phyloP scores from a whole-genome alignment of 2,797 vertebrate genomes.

The Betta splendens region DNA sequence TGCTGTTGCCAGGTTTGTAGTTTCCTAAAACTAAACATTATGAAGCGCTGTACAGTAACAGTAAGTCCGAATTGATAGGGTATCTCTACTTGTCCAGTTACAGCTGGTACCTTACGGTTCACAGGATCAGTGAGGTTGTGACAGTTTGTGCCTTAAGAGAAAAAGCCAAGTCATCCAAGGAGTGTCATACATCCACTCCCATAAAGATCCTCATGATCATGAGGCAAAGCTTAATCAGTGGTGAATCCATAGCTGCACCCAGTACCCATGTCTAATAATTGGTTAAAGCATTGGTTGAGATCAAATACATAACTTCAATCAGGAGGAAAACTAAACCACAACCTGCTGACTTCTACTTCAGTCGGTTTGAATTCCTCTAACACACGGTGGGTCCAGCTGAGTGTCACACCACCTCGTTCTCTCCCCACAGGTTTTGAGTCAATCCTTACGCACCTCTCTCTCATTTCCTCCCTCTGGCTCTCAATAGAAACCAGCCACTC shows the following conservation, averaged over 20 bases:
- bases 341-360: no score
- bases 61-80: no score
- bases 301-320: no score
- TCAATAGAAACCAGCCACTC: not conserved
- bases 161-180: not conserved
- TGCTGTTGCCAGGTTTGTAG: conserved; percentile 25
- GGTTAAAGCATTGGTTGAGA: no score
- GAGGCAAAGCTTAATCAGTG: no score
- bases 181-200: conserved; percentile 10
- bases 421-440: not conserved
- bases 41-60: no score
- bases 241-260: no score
- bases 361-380: conserved; percentile 3
- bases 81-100: no score
- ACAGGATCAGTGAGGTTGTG: no score
- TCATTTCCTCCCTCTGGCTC: conserved; percentile 6
- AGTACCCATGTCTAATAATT: no score
- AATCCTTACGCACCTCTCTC: not conserved
- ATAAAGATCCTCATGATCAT: conserved; percentile 4
- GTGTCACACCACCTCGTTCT: not conserved
- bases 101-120: no score
- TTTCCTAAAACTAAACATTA: conserved; percentile 23
- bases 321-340: no score
- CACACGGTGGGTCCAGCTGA: not conserved
- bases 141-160: conserved; percentile 4